Evolutionary conservation across 2,888 invertebrate species (phyloP), one percentile per base, ranked within the genome.

Genomic region (Trichogramma dendrolimi): DNA sequence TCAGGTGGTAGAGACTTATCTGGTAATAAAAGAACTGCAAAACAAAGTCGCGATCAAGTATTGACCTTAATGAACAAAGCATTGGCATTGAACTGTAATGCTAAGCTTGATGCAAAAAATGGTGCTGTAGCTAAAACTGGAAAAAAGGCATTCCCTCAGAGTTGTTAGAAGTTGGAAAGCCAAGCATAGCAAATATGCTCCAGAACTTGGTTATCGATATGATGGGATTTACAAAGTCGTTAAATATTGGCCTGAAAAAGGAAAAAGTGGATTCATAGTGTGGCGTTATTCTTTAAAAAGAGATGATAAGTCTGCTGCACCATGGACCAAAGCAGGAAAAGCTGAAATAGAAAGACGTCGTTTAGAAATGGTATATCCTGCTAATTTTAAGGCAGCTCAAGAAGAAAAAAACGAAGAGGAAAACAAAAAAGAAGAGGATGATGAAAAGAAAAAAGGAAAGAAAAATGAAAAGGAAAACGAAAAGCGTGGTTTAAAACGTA

Each of bases 171-270:
- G 88, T 66, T 88, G 83, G 73, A 92, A 92, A 74, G 71, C 82
- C 3, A 90, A 89, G 72, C 87, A 90, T 77, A 91, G 91, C 5
- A 84, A 88, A 73, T 93, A 86, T 77, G 90, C 91, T 1, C 93
- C 93, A 0, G 81, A 84, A 63, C 88, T 88, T 69, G 93, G 89
- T 4, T 85, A 42, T 68, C 85, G 92, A 67, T 93, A 93, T 75
- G 93, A 94, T 73, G 93, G 93, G 0, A 86, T 92, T 57, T 94
- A 93, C 78, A 93, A 93, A 81, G 87, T 94, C 0, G 88, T 91
- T 1, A 91, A 89, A 71, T 93, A 92, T 74, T 92, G 89, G 80
- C 88, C 88, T 0, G 88, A 89, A 74, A 86, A 83, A 62, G 92
- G 91, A 0, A 83, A 87, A 71, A 88, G 91, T 3, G 92, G 92